Conservation (phyloP, 2,797 vertebrate genomes). For the Graptemys geographica region DNA sequence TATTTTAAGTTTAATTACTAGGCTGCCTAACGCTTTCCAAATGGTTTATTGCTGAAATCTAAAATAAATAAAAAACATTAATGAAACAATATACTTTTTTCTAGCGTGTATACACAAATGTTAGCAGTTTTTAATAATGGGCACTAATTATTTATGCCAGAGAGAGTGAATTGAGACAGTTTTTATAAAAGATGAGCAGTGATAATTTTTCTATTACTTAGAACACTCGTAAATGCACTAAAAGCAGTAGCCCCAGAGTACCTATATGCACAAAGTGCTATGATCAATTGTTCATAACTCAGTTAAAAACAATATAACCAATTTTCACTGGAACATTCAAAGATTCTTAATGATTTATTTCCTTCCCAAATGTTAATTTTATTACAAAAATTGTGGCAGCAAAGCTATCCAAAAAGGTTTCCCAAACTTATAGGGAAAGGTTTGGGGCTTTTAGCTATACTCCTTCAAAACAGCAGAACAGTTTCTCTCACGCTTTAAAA, state of each 20-base stretch:
- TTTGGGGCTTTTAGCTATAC: not conserved
- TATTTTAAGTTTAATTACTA: not conserved
- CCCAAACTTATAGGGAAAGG: not conserved
- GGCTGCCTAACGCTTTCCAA: not conserved
- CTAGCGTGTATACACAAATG: accelerated
- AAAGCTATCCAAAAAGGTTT: not conserved
- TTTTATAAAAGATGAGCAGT: not conserved
- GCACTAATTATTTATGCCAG: not conserved
- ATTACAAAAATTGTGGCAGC: too few species aligned
- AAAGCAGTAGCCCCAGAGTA: not conserved
- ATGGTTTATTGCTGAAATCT: not conserved
- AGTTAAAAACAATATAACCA: not conserved
- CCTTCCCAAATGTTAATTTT: not conserved
- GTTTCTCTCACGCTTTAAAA: not conserved
- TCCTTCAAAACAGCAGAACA: not conserved
- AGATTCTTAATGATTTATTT: not conserved
- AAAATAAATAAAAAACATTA: not conserved
- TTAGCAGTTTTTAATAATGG: not conserved
- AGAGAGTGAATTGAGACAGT: not conserved
- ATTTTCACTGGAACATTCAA: not conserved
- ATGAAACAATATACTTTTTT: not conserved
- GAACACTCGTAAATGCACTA: not conserved
- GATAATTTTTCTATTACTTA: not conserved
- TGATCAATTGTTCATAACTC: not conserved
- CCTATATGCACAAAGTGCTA: not conserved